Evolutionary conservation across 2,797 vertebrate species (phyloP).

Genomic region (Trachops cirrhosus): DNA sequence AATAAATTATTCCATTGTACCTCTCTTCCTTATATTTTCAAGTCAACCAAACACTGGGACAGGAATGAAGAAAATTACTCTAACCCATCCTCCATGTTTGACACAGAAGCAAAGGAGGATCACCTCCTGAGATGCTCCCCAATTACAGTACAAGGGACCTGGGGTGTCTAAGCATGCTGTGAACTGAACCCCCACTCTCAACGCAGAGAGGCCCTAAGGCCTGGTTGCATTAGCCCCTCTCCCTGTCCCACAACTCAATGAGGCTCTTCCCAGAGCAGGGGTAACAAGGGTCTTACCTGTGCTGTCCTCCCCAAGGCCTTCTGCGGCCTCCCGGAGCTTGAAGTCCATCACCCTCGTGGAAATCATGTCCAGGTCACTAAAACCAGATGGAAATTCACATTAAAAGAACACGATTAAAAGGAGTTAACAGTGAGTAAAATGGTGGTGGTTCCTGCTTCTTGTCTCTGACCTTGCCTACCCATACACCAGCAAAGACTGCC

Average conservation of each 20-base stretch:
- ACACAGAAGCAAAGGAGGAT: background rate
- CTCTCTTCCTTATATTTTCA: background rate
- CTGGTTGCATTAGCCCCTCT: background rate
- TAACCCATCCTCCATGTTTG: background rate
- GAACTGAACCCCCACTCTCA: background rate
- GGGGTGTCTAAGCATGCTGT: background rate
- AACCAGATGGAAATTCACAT: constrained; percentile 49
- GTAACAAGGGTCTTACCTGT: constrained; percentile 83
- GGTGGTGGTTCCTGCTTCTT: background rate
- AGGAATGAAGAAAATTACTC: background rate
- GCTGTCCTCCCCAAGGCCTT: constrained; percentile 87
- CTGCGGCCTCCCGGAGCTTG: constrained; percentile 84
- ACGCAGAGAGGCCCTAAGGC: background rate
- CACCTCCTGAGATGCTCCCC: background rate
- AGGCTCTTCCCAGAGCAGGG: background rate
- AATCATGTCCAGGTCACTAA: constrained; percentile 78
- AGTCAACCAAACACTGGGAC: background rate
- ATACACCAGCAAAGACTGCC: background rate
- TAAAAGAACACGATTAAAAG: background rate
- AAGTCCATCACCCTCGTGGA: constrained; percentile 86
- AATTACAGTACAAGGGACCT: accelerated
- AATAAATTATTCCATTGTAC: background rate
- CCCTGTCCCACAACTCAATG: background rate
- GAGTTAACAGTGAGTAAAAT: background rate
- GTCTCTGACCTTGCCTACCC: background rate